phyloP scores from a whole-genome alignment of 2,797 vertebrate species.

The Mormyrus proboscirostris region DNA sequence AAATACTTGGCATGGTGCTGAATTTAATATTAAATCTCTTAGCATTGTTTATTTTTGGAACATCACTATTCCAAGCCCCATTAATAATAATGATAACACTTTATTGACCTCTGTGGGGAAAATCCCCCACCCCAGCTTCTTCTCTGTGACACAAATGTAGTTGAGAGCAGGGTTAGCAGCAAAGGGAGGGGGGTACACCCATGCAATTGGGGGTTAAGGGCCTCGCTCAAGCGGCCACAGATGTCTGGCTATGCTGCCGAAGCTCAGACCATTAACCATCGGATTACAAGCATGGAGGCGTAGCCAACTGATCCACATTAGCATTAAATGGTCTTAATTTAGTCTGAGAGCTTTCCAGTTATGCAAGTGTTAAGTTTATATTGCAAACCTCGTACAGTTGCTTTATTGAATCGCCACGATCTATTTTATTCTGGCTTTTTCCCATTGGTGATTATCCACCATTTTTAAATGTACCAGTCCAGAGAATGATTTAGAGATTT shows the following conservation, averaged over 20 bases:
- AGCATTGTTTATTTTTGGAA: neutral
- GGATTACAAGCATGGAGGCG: neutral
- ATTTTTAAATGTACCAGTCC: neutral
- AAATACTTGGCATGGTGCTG: neutral
- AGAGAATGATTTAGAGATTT: conserved; percentile 4
- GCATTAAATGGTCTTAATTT: neutral
- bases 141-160: neutral
- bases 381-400: neutral
- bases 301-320: neutral
- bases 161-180: neutral
- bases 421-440: neutral
- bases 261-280: neutral
- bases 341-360: neutral
- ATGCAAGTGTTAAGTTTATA: neutral
- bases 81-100: neutral
- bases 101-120: neutral
- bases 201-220: neutral
- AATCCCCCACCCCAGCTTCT: neutral
- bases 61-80: neutral
- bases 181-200: neutral
- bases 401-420: neutral
- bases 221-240: neutral
- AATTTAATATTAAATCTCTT: neutral
- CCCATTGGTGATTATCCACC: neutral
- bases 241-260: neutral